Conservation (phyloP, 2,888 invertebrate genomes). For the Zaprionus obscuricornis region DNA sequence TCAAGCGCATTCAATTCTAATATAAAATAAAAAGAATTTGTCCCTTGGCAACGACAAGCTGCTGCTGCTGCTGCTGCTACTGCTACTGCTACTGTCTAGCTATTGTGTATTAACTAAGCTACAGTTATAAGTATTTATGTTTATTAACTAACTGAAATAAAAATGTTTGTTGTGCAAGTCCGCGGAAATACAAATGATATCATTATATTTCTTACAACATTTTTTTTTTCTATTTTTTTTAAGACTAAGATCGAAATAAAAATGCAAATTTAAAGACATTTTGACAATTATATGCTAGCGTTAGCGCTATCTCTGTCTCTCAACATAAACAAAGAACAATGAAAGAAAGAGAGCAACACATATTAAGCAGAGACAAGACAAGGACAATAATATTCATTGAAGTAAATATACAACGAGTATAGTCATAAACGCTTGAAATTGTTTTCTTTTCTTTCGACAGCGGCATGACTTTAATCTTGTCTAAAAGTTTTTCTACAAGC, state of each 20-base stretch:
- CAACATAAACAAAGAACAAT: not conserved
- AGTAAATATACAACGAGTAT: not conserved
- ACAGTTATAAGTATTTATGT: no score
- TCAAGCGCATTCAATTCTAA: no score
- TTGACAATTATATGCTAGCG: slow-evolving; percentile 11
- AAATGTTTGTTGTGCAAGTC: no score
- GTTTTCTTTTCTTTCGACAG: slow-evolving; percentile 36
- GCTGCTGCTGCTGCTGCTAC: no score
- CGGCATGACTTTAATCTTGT: slow-evolving; percentile 36
- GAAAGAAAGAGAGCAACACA: slow-evolving; percentile 12
- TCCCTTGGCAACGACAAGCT: no score
- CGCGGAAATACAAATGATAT: no score
- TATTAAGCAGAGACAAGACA: slow-evolving; percentile 32
- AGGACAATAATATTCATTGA: slow-evolving; percentile 16
- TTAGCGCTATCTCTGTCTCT: not conserved
- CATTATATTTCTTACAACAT: no score
- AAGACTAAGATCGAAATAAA: slow-evolving; percentile 5
- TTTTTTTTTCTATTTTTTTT: no score
- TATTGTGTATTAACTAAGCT: no score
- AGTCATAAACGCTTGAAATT: slow-evolving; percentile 33
- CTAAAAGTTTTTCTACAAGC: slow-evolving; percentile 31
- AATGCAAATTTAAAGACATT: slow-evolving; percentile 18
- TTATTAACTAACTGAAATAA: no score
- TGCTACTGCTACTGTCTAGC: no score
- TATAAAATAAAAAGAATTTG: no score